Conservation (phyloP, 2,797 vertebrate genomes). For the Tenualosa thibaudeaui region DNA sequence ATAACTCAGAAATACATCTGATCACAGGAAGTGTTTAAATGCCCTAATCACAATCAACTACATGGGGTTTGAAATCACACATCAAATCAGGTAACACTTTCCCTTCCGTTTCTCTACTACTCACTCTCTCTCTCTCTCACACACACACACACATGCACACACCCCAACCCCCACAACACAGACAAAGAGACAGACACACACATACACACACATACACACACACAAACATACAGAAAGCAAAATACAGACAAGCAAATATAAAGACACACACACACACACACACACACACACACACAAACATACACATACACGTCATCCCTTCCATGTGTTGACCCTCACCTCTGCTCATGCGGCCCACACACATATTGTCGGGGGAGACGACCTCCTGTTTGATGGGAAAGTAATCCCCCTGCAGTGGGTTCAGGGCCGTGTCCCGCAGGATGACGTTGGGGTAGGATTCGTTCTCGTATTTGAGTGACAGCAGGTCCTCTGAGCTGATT, state of each 20-base stretch:
- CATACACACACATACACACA: not conserved
- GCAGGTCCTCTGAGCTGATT: conserved; percentile 96
- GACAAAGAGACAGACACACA: not conserved
- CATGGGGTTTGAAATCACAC: conserved; percentile 1
- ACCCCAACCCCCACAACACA: not conserved
- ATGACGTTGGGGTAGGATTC: conserved; percentile 87
- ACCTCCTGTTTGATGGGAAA: conserved; percentile 97
- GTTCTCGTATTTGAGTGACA: conserved; percentile 95
- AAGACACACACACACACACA: not conserved
- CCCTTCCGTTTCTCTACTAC: not conserved
- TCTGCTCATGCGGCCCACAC: conserved; percentile 94
- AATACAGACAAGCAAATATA: not conserved
- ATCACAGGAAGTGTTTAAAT: not conserved
- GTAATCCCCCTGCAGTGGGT: conserved; percentile 89
- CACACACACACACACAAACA: not conserved
- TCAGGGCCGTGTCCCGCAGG: conserved; percentile 86
- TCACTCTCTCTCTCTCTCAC: not conserved
- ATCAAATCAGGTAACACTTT: not conserved
- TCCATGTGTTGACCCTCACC: conserved; percentile 73
- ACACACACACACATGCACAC: not conserved
- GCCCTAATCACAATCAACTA: not conserved
- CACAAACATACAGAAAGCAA: not conserved
- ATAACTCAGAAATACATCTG: not conserved
- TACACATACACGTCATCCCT: not conserved
- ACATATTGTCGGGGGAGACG: conserved; percentile 97